Percentiles rank a stretch among this genome's conserved stretches.
Conservation (phyloP, 1,140 invertebrate genomes). For the Drosophila nasuta region DNA sequence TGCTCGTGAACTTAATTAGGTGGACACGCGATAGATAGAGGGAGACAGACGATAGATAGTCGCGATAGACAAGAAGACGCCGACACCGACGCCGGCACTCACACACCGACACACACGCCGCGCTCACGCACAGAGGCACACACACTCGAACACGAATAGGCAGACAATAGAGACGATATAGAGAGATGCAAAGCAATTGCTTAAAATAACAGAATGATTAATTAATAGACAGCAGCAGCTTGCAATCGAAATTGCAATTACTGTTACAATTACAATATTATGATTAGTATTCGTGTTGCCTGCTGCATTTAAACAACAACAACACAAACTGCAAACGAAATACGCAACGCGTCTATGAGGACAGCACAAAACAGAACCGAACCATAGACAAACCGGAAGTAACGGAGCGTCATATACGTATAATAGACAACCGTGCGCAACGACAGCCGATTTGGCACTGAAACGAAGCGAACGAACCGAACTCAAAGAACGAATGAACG, state of each 20-base stretch:
- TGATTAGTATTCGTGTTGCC: conserved; percentile 36
- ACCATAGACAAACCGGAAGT: conserved; percentile 8
- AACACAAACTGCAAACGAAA: conserved; percentile 26
- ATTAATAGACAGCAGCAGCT: conserved; percentile 29
- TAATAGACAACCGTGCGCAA: conserved; percentile 40
- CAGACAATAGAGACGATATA: conserved; percentile 4
- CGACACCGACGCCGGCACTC: conserved; percentile 46
- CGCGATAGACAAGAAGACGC: conserved; percentile 43
- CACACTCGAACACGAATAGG: conserved; percentile 13
- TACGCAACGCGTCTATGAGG: conserved; percentile 28
- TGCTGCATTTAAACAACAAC: conserved; percentile 34
- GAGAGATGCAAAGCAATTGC: conserved; percentile 29
- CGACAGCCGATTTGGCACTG: conserved; percentile 61
- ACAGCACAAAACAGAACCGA: conserved; percentile 12
- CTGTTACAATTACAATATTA: conserved; percentile 49
- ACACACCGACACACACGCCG: conserved; percentile 2
- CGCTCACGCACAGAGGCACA: conserved; percentile 4
- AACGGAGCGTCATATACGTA: neutral
- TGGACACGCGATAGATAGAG: conserved; percentile 20
- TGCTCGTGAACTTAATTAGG: conserved; percentile 63
- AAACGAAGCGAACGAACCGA: conserved; percentile 30
- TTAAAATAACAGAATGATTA: conserved; percentile 44
- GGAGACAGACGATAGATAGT: conserved; percentile 18
- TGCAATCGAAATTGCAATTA: conserved; percentile 36
- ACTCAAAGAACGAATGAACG: neutral